Evolutionary conservation across 2,113 vertebrate genomes (phyloP).

Genomic region (Chaetorhynchus papuensis): DNA sequence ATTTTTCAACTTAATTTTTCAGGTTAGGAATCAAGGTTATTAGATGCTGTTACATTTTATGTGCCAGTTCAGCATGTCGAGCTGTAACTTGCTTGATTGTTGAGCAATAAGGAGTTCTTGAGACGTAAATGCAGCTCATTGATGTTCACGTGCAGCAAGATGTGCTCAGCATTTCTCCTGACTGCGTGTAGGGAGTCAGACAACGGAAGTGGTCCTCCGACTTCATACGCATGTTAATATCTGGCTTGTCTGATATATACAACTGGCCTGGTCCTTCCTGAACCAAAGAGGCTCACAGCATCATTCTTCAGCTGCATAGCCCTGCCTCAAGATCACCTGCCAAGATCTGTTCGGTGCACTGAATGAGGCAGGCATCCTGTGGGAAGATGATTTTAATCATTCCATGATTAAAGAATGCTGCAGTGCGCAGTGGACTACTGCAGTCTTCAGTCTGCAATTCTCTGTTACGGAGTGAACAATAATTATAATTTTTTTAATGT

Average conservation of each 20-base stretch:
- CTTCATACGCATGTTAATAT: neutral
- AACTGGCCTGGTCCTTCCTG: neutral
- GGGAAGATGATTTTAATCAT: neutral
- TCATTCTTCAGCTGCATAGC: neutral
- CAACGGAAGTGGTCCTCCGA: neutral
- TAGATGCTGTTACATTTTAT: neutral
- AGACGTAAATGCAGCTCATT: neutral
- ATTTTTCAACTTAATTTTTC: neutral
- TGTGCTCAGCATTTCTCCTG: neutral
- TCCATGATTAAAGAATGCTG: neutral
- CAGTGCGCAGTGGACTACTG: neutral
- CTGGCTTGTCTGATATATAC: neutral
- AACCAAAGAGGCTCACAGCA: neutral
- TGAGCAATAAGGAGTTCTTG: neutral
- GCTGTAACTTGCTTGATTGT: neutral
- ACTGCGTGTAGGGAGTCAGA: neutral
- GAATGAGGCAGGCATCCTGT: neutral
- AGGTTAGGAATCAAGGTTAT: neutral
- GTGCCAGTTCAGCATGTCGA: neutral
- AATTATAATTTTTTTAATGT: neutral
- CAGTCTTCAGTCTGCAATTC: neutral
- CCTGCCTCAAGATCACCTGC: neutral
- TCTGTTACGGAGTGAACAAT: neutral
- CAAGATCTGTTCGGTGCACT: neutral
- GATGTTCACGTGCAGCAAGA: neutral